Conservation (phyloP, 2,888 invertebrate species). For the Dasypogon diadema region DNA sequence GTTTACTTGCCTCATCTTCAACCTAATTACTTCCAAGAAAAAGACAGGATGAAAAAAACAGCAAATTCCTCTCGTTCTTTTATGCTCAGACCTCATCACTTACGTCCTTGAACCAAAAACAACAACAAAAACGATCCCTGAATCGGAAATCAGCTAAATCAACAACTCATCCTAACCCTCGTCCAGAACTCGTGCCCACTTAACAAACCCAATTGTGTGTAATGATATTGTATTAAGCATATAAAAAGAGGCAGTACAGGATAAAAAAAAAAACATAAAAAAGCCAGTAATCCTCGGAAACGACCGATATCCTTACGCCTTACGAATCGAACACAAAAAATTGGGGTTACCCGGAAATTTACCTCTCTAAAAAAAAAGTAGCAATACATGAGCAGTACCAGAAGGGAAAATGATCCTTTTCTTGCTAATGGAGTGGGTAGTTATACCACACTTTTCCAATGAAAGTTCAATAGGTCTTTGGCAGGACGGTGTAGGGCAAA, state of each 20-base stretch:
- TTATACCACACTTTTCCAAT: conserved; percentile 25
- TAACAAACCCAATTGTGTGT: conserved; percentile 51
- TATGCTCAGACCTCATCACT: no score
- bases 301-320: background rate
- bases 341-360: conserved; percentile 43
- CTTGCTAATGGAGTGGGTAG: no score
- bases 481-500: background rate
- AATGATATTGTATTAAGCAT: conserved; percentile 42
- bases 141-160: background rate
- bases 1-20: no score
- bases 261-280: background rate
- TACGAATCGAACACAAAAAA: conserved; percentile 14
- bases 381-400: no score
- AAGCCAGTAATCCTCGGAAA: background rate
- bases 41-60: no score
- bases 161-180: background rate
- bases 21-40: no score
- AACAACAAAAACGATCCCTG: background rate
- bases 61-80: no score
- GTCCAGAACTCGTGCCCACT: conserved; percentile 5
- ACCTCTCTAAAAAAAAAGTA: conserved; percentile 14
- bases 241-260: conserved; percentile 14
- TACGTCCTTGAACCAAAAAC: no score
- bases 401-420: conserved; percentile 10
- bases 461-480: conserved; percentile 43